Percentiles rank a stretch among this genome's conserved stretches.
phyloP scores from a whole-genome alignment of 2,113 vertebrate species.

The Theristicus caerulescens region DNA sequence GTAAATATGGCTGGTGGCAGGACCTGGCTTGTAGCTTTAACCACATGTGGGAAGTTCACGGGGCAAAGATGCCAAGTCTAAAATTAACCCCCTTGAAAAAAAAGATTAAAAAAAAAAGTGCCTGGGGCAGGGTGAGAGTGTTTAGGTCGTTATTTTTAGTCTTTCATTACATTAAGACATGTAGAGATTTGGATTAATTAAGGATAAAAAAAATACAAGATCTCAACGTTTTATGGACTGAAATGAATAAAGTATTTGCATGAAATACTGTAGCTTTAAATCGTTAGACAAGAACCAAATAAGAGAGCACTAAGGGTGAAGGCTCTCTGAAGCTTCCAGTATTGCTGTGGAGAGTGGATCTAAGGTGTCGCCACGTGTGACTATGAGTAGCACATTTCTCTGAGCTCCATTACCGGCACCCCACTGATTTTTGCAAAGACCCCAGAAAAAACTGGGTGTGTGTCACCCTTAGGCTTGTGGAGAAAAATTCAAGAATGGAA shows the following conservation, averaged over 20 bases:
- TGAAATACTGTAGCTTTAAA: not conserved
- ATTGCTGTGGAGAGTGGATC: not conserved
- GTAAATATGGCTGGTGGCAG: constrained; percentile 73
- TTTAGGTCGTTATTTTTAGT: constrained; percentile 37
- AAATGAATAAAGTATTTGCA: constrained; percentile 10
- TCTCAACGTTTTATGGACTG: not conserved
- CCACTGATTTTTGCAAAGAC: not conserved
- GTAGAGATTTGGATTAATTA: constrained; percentile 34
- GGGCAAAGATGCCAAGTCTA: constrained; percentile 70
- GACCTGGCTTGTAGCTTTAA: constrained; percentile 75
- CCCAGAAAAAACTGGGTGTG: not conserved
- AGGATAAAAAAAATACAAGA: not conserved
- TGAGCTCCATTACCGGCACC: not conserved
- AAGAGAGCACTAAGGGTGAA: not conserved
- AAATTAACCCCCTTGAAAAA: constrained; percentile 67
- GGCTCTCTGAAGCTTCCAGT: not conserved
- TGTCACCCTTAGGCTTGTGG: not conserved
- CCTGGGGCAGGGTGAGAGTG: constrained; percentile 51
- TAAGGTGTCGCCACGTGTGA: not conserved
- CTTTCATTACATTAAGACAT: constrained; percentile 26
- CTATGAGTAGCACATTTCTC: not conserved
- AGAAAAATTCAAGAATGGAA: not conserved
- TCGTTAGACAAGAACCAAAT: not conserved
- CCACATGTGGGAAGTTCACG: constrained; percentile 73
- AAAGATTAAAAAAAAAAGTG: not conserved